These are phyloP conservation scores for Columba livia DNA, from an alignment of 2,113 vertebrate species.

Conservation along the genomic window DNA sequence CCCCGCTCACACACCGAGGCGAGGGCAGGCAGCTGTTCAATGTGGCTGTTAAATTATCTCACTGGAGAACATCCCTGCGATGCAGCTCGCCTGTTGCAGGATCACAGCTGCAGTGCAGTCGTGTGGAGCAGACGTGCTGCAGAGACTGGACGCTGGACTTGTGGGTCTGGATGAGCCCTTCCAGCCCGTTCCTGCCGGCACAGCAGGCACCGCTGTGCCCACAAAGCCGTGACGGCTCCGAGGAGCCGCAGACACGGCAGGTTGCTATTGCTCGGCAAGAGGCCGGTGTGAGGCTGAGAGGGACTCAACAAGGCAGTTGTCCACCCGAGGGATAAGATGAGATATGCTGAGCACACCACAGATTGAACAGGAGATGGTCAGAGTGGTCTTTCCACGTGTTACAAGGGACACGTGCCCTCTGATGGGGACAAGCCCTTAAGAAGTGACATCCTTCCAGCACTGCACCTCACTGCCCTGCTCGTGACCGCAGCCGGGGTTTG, in stretches of 20 bases:
- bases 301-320: neutral
- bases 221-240: fast-evolving
- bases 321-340: too few species aligned
- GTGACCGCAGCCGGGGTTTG: neutral
- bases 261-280: neutral
- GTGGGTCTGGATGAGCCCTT: neutral
- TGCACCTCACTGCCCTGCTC: neutral
- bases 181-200: neutral
- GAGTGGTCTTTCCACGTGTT: neutral
- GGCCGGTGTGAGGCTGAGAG: fast-evolving
- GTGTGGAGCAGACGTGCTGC: fast-evolving
- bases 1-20: neutral
- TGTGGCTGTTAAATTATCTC: neutral
- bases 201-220: neutral
- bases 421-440: neutral
- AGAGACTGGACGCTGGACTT: neutral
- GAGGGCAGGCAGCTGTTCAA: neutral
- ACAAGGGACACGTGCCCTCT: neutral
- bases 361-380: neutral
- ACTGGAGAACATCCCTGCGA: neutral
- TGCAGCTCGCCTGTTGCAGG: neutral
- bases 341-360: neutral
- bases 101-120: neutral
- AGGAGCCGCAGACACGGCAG: fast-evolving
- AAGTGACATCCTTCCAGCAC: neutral